These are phyloP conservation scores for Oncorhynchus kisutch DNA, from an alignment of 2,113 vertebrate species.

Conservation along the genomic window DNA sequence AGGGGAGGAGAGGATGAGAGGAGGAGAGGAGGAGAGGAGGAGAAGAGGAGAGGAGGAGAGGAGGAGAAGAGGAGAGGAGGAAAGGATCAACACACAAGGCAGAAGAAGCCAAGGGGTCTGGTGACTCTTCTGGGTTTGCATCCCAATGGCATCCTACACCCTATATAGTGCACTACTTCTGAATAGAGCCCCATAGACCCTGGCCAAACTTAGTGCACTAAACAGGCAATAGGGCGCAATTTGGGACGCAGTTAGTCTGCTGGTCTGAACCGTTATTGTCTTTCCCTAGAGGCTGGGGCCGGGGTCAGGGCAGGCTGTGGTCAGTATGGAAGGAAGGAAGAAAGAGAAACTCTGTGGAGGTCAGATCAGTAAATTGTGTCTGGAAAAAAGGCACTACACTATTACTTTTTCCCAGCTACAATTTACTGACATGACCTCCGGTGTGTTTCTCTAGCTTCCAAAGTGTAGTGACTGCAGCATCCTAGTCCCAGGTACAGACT, in stretches of 20 bases:
- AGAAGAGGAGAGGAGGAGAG: not conserved
- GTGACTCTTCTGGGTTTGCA: too few relatives aligned
- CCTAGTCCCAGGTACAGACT: constrained; percentile 68
- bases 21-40: too few relatives aligned
- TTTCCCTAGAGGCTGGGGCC: constrained; percentile 63
- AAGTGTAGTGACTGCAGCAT: too few relatives aligned
- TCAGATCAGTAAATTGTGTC: constrained; percentile 80
- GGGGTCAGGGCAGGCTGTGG: constrained; percentile 37
- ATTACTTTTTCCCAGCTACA: too few relatives aligned
- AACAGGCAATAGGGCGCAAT: too few relatives aligned
- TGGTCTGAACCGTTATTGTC: constrained; percentile 74
- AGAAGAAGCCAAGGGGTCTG: constrained; percentile 28
- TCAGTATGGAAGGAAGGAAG: constrained; percentile 48
- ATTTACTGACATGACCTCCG: too few relatives aligned
- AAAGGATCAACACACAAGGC: constrained; percentile 47
- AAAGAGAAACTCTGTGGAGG: constrained; percentile 67
- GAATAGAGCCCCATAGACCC: too few relatives aligned
- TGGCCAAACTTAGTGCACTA: too few relatives aligned
- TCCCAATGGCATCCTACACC: too few relatives aligned
- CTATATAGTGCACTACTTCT: too few relatives aligned
- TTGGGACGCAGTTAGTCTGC: too few relatives aligned
- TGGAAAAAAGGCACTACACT: constrained; percentile 71
- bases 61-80: not conserved
- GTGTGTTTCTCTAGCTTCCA: too few relatives aligned
- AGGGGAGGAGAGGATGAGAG: constrained; percentile 26